Conservation (phyloP, 2,888 invertebrate species). For the Lamellibrachia columna region DNA sequence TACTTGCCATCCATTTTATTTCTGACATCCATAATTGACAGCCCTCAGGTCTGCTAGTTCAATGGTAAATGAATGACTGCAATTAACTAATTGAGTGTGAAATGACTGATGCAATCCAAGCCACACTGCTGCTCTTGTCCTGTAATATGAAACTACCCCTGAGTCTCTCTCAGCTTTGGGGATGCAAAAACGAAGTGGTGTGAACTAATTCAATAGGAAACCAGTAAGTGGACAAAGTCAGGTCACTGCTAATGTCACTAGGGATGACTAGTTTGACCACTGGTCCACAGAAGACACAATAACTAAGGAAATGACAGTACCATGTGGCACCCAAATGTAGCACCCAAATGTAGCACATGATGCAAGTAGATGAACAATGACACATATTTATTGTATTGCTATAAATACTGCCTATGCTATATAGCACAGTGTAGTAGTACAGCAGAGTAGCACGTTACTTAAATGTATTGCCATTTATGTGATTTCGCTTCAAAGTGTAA, state of each 20-base stretch:
- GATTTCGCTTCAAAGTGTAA: not conserved
- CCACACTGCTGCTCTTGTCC: not conserved
- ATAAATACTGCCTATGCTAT: not conserved
- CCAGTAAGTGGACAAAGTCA: not conserved
- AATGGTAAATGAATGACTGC: not conserved
- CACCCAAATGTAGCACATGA: too few species aligned
- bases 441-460: not conserved
- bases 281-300: not conserved
- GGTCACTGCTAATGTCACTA: not conserved
- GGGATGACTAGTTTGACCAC: not conserved
- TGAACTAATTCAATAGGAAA: not conserved
- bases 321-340: too few species aligned
- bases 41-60: not conserved
- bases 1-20: constrained; percentile 16
- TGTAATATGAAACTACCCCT: not conserved
- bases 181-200: not conserved
- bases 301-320: not conserved
- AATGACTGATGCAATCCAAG: not conserved
- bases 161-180: not conserved
- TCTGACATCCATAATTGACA: constrained; percentile 16
- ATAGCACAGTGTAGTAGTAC: not conserved
- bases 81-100: constrained; percentile 12
- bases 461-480: not conserved
- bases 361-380: too few species aligned
- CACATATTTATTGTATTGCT: too few species aligned